Percentiles rank a stretch among this genome's conserved stretches.
These are phyloP conservation scores for Characodon lateralis DNA, from an alignment of 2,797 vertebrate species.

Conservation along the genomic window DNA sequence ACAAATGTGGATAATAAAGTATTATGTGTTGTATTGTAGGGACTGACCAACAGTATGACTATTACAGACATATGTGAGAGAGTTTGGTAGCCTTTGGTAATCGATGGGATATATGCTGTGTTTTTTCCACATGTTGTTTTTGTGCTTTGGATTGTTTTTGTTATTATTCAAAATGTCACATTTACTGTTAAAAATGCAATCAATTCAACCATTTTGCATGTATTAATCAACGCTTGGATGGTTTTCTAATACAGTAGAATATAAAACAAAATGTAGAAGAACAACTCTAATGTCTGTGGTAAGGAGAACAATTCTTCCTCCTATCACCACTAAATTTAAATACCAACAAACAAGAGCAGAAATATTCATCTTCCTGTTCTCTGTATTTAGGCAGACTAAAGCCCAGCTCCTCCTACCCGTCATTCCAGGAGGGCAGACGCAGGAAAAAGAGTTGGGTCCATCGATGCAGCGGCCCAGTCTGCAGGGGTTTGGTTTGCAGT, in stretches of 20 bases:
- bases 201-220: not conserved
- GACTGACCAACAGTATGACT: too few species aligned
- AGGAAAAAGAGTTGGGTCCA: conserved; percentile 83
- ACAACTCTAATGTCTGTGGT: not conserved
- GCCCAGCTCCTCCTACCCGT: conserved; percentile 75
- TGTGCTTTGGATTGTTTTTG: not conserved
- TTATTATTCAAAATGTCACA: not conserved
- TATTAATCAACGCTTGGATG: not conserved
- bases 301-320: not conserved
- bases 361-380: not conserved
- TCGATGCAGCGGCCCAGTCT: conserved; percentile 84
- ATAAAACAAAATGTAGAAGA: not conserved
- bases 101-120: not conserved
- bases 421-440: conserved; percentile 84
- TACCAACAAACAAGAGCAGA: not conserved
- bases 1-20: not conserved
- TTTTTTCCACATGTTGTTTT: not conserved
- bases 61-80: not conserved
- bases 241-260: not conserved
- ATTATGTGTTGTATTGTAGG: not conserved
- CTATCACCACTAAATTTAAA: not conserved
- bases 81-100: not conserved
- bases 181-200: not conserved
- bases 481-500: conserved; percentile 87
- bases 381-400: not conserved